These are phyloP conservation scores for Entelurus aequoreus DNA, from an alignment of 2,113 vertebrate genomes.

Conservation along the genomic window DNA sequence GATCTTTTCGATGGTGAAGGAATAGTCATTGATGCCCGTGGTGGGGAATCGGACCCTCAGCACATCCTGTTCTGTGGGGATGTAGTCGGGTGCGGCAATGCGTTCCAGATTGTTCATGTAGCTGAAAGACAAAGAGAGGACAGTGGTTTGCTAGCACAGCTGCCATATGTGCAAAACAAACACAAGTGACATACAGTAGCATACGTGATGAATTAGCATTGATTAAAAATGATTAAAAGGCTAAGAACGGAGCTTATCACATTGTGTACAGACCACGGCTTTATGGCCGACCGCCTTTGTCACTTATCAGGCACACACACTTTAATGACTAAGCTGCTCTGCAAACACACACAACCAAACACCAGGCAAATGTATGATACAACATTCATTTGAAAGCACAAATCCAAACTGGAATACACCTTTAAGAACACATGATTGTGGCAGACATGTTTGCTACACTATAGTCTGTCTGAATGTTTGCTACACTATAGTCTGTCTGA, in stretches of 20 bases:
- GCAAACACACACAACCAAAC: slow-evolving; percentile 30
- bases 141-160: background rate
- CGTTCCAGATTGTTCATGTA: slow-evolving; percentile 82
- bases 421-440: no score
- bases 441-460: no score
- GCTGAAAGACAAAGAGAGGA: slow-evolving; percentile 51
- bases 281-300: slow-evolving; percentile 38
- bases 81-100: slow-evolving; percentile 69
- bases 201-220: slow-evolving; percentile 4
- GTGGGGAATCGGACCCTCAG: slow-evolving; percentile 85
- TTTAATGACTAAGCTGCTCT: slow-evolving; percentile 32
- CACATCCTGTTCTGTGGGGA: slow-evolving; percentile 84
- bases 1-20: slow-evolving; percentile 80
- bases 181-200: slow-evolving; percentile 1
- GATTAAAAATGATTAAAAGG: slow-evolving; percentile 29
- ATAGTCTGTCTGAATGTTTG: no score
- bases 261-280: slow-evolving; percentile 29
- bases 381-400: no score
- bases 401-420: no score
- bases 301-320: slow-evolving; percentile 43
- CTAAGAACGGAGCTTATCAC: slow-evolving; percentile 15
- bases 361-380: no score
- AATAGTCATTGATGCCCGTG: slow-evolving; percentile 86
- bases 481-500: no score
- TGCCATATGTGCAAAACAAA: slow-evolving; percentile 17